These are phyloP conservation scores for Galeopsomyia nigrocyanea DNA, from an alignment of 2,888 invertebrate species.

Conservation along the genomic window DNA sequence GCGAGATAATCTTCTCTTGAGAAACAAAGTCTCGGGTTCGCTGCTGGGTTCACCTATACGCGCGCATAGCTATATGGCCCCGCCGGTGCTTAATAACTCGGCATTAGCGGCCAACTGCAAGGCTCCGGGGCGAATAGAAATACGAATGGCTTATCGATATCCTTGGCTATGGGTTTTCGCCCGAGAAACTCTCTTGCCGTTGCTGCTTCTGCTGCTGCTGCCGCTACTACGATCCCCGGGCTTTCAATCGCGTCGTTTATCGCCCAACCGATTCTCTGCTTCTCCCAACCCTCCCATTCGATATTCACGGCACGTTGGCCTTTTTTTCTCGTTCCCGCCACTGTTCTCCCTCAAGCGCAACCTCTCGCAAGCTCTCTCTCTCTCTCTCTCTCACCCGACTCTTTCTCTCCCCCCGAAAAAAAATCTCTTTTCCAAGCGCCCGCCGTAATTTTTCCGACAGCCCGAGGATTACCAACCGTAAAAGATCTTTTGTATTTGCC, in stretches of 20 bases:
- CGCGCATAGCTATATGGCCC: not conserved
- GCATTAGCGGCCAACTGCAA: slow-evolving; percentile 50
- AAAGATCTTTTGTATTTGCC: no score
- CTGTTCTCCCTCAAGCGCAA: slow-evolving; percentile 40
- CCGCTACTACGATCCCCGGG: slow-evolving; percentile 46
- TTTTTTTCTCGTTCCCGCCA: slow-evolving; percentile 45
- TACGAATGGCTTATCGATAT: slow-evolving; percentile 59
- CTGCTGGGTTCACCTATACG: not conserved
- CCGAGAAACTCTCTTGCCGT: slow-evolving; percentile 40
- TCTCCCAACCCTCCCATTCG: slow-evolving; percentile 52
- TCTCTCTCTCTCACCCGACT: not conserved
- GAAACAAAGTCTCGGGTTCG: slow-evolving; percentile 29
- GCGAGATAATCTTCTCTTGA: slow-evolving; percentile 26
- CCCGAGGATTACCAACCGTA: slow-evolving; percentile 4
- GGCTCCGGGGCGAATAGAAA: slow-evolving; percentile 50
- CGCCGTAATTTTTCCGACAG: slow-evolving; percentile 25
- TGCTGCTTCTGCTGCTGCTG: no score
- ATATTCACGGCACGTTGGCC: slow-evolving; percentile 61
- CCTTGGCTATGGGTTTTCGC: slow-evolving; percentile 44
- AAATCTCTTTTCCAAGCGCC: slow-evolving; percentile 35
- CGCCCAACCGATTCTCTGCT: slow-evolving; percentile 56
- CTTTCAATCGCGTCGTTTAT: slow-evolving; percentile 63
- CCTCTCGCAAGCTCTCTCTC: slow-evolving; percentile 13
- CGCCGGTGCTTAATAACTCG: slow-evolving; percentile 50
- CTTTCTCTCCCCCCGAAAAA: slow-evolving; percentile 14